These are phyloP conservation scores for Hydrotaea cyrtoneurina DNA, from an alignment of 2,888 invertebrate species.

Conservation along the genomic window DNA sequence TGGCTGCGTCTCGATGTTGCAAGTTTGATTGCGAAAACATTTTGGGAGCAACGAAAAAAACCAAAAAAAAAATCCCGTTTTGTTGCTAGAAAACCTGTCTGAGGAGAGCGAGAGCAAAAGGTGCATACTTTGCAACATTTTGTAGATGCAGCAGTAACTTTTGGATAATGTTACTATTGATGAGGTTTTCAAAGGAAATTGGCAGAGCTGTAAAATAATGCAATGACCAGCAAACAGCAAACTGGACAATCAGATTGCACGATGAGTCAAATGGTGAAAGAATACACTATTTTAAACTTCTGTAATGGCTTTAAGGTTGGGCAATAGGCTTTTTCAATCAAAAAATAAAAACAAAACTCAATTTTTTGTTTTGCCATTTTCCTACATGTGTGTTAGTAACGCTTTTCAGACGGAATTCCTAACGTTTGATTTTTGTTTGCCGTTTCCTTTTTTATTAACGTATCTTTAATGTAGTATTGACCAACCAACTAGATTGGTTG, in stretches of 20 bases:
- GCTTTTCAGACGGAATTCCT: not conserved
- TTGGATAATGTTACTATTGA: constrained; percentile 57
- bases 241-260: constrained; percentile 6
- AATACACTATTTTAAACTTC: constrained; percentile 14
- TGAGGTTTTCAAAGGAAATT: constrained; percentile 27
- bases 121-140: constrained; percentile 46
- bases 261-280: constrained; percentile 37
- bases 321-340: not conserved
- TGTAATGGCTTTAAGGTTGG: not conserved
- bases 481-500: not conserved
- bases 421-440: not conserved
- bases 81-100: constrained; percentile 58
- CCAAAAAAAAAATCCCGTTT: constrained; percentile 57
- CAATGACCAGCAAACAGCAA: not conserved
- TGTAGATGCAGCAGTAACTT: constrained; percentile 41
- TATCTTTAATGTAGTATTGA: not conserved
- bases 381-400: not conserved
- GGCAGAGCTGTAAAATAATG: not conserved
- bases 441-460: not conserved
- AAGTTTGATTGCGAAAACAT: constrained; percentile 25
- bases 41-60: constrained; percentile 6
- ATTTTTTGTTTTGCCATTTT: not conserved
- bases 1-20: constrained; percentile 19
- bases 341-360: not conserved
- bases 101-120: constrained; percentile 5